phyloP scores from a whole-genome alignment of 2,888 invertebrate genomes.

The Aphodius granarius region DNA sequence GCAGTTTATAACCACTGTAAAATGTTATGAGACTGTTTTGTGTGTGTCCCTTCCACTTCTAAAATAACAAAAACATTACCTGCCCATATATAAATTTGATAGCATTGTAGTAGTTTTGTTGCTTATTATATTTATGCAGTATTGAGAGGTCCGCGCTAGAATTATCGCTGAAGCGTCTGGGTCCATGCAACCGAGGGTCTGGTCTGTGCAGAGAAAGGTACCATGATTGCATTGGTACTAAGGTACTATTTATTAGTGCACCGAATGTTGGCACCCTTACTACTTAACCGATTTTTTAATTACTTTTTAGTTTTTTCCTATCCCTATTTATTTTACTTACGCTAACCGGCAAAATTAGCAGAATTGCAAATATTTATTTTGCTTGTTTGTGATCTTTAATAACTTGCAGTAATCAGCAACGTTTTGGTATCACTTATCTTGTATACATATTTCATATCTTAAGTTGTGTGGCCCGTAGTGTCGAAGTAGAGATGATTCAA shows the following conservation, averaged over 20 bases:
- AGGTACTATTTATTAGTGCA: constrained; percentile 45
- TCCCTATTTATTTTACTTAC: neutral
- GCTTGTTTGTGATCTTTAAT: too few species aligned
- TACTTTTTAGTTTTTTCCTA: neutral
- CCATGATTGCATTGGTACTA: constrained; percentile 40
- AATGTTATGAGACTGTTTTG: neutral
- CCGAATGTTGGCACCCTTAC: constrained; percentile 47
- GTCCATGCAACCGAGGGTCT: constrained; percentile 52
- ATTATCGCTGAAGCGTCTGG: constrained; percentile 50
- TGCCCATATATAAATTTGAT: neutral
- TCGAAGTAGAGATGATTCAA: too few species aligned
- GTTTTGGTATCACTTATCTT: too few species aligned
- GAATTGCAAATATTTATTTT: too few species aligned
- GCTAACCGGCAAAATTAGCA: too few species aligned
- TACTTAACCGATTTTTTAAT: constrained; percentile 22
- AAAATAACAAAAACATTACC: neutral
- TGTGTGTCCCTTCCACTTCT: neutral
- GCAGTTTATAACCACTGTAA: neutral
- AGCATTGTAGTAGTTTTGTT: constrained; percentile 45
- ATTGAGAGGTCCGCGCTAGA: constrained; percentile 46
- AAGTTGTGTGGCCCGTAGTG: too few species aligned
- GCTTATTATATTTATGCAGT: constrained; percentile 47
- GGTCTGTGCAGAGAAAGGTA: constrained; percentile 61
- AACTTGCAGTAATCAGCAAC: too few species aligned
- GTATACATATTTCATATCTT: too few species aligned